phyloP scores from a whole-genome alignment of 2,797 vertebrate species.

The Meriones psammophilus region DNA sequence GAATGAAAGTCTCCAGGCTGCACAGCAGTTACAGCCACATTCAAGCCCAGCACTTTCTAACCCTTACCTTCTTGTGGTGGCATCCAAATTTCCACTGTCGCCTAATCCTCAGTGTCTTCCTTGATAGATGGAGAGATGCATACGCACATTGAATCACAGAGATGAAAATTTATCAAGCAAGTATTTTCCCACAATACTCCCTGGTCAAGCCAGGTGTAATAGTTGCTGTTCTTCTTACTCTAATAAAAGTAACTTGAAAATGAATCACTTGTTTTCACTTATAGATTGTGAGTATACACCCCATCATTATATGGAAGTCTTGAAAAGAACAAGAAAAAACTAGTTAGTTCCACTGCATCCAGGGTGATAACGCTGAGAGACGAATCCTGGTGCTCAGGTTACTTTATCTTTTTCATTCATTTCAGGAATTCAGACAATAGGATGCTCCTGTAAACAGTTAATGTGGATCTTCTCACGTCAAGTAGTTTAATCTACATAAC shows the following conservation, averaged over 20 bases:
- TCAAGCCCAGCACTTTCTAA: neutral
- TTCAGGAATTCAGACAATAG: neutral
- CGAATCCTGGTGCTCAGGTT: neutral
- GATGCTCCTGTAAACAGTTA: neutral
- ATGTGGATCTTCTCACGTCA: neutral
- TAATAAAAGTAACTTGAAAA: neutral
- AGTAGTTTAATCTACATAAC: neutral
- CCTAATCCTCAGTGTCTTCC: neutral
- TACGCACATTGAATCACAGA: neutral
- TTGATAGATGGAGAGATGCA: neutral
- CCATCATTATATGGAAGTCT: rapidly evolving
- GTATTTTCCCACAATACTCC: neutral
- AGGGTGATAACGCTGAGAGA: neutral
- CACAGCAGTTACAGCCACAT: rapidly evolving
- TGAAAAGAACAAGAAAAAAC: neutral
- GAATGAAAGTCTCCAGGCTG: neutral
- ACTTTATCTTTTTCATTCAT: neutral
- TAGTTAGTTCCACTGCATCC: neutral
- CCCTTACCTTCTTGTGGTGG: neutral
- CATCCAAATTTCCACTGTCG: neutral
- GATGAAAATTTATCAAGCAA: neutral
- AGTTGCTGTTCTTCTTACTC: neutral
- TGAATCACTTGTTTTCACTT: neutral
- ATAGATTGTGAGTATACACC: neutral
- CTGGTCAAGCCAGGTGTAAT: neutral